Base-by-base conservation (phyloP, 92 coral and sea anemone genomes). In the Desmophyllum pertusum region DNA sequence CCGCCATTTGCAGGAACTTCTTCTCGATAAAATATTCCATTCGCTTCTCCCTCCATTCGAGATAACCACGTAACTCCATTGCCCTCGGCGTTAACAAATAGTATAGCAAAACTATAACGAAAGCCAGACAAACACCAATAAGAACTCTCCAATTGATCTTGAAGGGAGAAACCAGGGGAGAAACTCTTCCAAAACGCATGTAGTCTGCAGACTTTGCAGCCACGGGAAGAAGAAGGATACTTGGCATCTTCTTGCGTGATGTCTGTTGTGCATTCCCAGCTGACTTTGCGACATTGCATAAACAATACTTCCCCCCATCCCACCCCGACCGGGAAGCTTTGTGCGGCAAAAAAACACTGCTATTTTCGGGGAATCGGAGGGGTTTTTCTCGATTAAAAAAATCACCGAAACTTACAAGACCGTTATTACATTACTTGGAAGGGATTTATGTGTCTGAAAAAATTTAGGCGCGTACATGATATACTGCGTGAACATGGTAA, bases 141-240 rank as follows among this genome's bases (percentile, higher is more conserved):
- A 57, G 59, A 25, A 82, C 61, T 41, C 86, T 82, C n/a, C 86
- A 82, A 40, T 82, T 82, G 79, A 72, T 42, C 23, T 39, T 61
- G 36, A 82, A 14, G n/a, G 86, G 55, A 3, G 79, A 55, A 55
- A 70, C 3, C 23, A n/a, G n/a, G n/a, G n/a, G n/a, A n/a, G n/a
- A n/a, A n/a, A n/a, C n/a, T n/a, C 79, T 46, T 17, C 71, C 71
- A 23, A 59, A 30, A 13, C 61, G 71, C 86, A 71, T 71, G 59
- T 72, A 57, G 43, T 42, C 55, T 19, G 86, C 18, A 10, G 79
- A 41, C 18, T 82, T 82, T 40, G 86, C 67, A 51, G 86, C 75
- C 10, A 80, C 15, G 10, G 86, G 70, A 15, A 59, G 46, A 1
- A 71, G 15, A 11, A 82, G 18, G 1, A 53, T 43, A 19, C 78